These are phyloP conservation scores for Ectobius pallidus DNA, from an alignment of 2,888 invertebrate genomes.

Conservation along the genomic window DNA sequence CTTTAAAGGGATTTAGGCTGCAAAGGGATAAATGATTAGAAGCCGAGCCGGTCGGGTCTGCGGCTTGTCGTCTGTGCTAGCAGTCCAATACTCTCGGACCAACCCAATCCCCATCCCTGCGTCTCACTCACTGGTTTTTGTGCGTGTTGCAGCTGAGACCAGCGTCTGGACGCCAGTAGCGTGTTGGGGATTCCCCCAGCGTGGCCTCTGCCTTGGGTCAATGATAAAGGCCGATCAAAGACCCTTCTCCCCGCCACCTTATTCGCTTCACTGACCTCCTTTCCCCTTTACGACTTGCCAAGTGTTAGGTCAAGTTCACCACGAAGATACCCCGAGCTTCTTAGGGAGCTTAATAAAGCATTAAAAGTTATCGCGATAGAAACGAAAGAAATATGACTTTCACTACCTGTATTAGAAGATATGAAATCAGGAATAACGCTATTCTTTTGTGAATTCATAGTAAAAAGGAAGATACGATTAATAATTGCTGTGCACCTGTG, in stretches of 20 bases:
- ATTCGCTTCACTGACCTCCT: conserved; percentile 33
- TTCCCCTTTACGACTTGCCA: conserved; percentile 15
- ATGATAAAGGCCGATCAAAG: conserved; percentile 40
- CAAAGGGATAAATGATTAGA: conserved; percentile 38
- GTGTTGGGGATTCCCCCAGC: too few species aligned
- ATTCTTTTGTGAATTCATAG: too few species aligned
- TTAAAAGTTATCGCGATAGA: too few species aligned
- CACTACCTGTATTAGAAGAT: too few species aligned
- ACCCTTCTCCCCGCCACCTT: conserved; percentile 19
- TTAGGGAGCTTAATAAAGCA: too few species aligned
- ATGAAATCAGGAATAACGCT: too few species aligned
- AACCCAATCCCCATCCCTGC: too few species aligned
- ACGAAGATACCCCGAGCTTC: conserved; percentile 4
- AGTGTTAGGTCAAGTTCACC: conserved; percentile 14
- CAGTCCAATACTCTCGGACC: neutral
- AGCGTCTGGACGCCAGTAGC: neutral
- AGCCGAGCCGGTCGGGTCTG: neutral
- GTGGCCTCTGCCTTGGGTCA: conserved; percentile 36
- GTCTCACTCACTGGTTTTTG: neutral
- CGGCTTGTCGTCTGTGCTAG: neutral
- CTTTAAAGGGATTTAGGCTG: too few species aligned
- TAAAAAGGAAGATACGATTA: too few species aligned
- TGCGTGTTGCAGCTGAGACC: conserved; percentile 6
- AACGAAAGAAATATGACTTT: too few species aligned
- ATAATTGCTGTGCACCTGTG: too few species aligned